Percentiles rank a stretch among this genome's conserved stretches.
Conservation (phyloP, 2,113 vertebrate genomes). For the Sarotherodon lohbergeri region DNA sequence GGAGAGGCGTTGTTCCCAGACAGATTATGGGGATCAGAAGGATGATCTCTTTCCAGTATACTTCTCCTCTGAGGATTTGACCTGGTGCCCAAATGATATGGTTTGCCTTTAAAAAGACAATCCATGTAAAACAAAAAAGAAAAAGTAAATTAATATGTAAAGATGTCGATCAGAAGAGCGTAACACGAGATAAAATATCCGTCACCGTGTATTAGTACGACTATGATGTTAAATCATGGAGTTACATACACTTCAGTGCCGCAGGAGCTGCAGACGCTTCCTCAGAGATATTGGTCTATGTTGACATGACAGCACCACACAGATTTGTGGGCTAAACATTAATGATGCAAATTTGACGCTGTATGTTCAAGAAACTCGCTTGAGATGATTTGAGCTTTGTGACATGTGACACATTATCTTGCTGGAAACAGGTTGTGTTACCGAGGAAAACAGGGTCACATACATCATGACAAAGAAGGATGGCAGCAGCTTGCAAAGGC, state of each 20-base stretch:
- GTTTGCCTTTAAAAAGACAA: not conserved
- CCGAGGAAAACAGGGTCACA: not conserved
- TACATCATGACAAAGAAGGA: not conserved
- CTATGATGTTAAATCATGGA: not conserved
- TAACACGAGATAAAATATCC: not conserved
- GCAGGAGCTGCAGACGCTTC: not conserved
- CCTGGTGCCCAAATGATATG: not conserved
- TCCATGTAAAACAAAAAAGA: not conserved
- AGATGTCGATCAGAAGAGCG: not conserved
- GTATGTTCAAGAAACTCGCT: not conserved
- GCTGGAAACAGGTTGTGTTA: not conserved
- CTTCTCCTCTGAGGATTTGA: constrained; percentile 7
- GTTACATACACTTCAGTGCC: fast-evolving
- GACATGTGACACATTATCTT: not conserved
- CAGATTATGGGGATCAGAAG: constrained; percentile 49
- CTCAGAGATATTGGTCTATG: not conserved
- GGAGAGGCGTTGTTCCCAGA: constrained; percentile 17
- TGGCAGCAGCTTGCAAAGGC: not conserved
- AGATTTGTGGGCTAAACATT: not conserved
- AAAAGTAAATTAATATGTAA: not conserved
- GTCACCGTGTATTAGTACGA: not conserved
- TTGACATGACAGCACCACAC: not conserved
- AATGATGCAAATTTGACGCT: not conserved
- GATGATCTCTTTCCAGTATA: constrained; percentile 36
- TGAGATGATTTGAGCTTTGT: not conserved